A percentile compares a stretch with the other conserved stretches of the same genome.
These are phyloP conservation scores for Bilobella aurantiaca DNA, from an alignment of 1,140 invertebrate species.

Conservation along the genomic window DNA sequence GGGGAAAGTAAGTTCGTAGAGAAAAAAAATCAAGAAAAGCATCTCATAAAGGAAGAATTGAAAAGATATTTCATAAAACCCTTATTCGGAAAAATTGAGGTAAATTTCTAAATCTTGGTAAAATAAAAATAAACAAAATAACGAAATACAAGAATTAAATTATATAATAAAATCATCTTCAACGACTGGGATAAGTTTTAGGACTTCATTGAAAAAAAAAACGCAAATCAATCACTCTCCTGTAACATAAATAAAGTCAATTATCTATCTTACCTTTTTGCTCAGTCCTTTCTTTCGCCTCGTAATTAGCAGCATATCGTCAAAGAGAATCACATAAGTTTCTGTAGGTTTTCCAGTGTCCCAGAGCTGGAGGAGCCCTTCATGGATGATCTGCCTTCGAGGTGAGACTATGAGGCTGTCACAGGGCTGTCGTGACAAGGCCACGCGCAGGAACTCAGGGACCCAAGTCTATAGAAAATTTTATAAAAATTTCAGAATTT, in stretches of 20 bases:
- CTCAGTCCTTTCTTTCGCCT: conserved; percentile 50
- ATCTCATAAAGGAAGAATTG: too few relatives aligned
- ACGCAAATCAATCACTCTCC: neutral
- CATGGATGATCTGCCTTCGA: conserved; percentile 51
- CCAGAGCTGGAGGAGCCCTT: conserved; percentile 50
- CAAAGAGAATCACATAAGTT: conserved; percentile 57
- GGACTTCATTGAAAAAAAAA: conserved; percentile 19
- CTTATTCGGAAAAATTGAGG: too few relatives aligned
- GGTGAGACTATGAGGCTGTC: conserved; percentile 56
- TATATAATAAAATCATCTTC: too few relatives aligned
- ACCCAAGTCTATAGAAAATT: conserved; percentile 43
- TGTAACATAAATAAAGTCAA: neutral
- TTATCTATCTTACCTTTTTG: conserved; percentile 45
- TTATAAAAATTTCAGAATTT: too few relatives aligned
- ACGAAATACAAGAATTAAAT: too few relatives aligned
- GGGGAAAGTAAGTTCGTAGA: too few relatives aligned
- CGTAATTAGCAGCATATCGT: conserved; percentile 59
- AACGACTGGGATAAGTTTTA: too few relatives aligned
- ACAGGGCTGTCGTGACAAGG: conserved; percentile 55
- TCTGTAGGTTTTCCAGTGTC: conserved; percentile 50
- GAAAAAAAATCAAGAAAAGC: too few relatives aligned
- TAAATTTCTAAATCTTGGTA: too few relatives aligned
- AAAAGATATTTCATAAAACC: too few relatives aligned
- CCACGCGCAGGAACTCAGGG: conserved; percentile 47
- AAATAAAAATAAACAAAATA: too few relatives aligned